A percentile compares a stretch with the other conserved stretches of the same genome.
Conservation (phyloP, 2,888 invertebrate species). For the Cylloceria caligata region DNA sequence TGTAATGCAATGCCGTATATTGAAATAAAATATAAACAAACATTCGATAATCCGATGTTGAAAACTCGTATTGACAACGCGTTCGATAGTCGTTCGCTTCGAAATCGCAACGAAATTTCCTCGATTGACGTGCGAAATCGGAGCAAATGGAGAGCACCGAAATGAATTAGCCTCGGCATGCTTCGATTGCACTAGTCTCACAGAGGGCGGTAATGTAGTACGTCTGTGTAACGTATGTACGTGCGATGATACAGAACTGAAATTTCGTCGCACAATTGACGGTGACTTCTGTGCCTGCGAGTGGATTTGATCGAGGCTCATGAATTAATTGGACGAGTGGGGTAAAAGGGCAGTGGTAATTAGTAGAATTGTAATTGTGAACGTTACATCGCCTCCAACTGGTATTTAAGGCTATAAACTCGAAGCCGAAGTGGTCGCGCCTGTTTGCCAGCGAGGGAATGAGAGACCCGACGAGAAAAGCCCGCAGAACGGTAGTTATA, state of each 20-base stretch:
- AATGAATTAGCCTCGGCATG: conserved; percentile 60
- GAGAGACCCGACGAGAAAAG: conserved; percentile 29
- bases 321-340: conserved; percentile 68
- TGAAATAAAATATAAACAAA: conserved; percentile 45
- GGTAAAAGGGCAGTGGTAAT: conserved; percentile 62
- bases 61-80: conserved; percentile 1
- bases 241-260: conserved; percentile 30
- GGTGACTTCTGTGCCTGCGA: conserved; percentile 60
- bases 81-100: conserved; percentile 50
- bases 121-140: conserved; percentile 48
- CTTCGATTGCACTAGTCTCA: conserved; percentile 45
- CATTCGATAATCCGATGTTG: conserved; percentile 55
- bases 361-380: conserved; percentile 69
- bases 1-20: conserved; percentile 29
- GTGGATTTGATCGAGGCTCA: conserved; percentile 69
- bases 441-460: conserved; percentile 28
- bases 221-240: conserved; percentile 13
- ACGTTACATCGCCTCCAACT: conserved; percentile 63
- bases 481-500: conserved; percentile 31
- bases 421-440: conserved; percentile 35
- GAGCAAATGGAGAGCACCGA: conserved; percentile 18
- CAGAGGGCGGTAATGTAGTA: background rate
- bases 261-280: conserved; percentile 66
- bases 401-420: conserved; percentile 67
- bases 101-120: conserved; percentile 65